These are phyloP conservation scores for Lacerta agilis DNA, from an alignment of 2,797 vertebrate species.

Conservation along the genomic window DNA sequence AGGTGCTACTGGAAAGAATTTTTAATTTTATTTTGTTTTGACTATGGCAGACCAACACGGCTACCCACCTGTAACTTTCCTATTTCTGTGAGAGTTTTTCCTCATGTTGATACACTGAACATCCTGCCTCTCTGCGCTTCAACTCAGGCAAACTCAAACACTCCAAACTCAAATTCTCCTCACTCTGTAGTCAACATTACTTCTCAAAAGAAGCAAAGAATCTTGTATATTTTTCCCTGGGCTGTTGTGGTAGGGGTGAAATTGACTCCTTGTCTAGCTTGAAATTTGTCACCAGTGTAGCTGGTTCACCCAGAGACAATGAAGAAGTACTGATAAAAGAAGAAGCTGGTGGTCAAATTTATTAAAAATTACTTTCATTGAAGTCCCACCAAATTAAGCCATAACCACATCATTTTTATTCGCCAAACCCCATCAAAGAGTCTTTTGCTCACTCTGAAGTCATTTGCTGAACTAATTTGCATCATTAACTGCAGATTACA, in stretches of 20 bases:
- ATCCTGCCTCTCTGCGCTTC: background rate
- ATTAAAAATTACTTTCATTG: background rate
- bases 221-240: background rate
- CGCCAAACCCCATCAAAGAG: slow-evolving; percentile 16
- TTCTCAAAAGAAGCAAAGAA: background rate
- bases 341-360: background rate
- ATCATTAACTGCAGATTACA: slow-evolving; percentile 33
- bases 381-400: slow-evolving; percentile 19
- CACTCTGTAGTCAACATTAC: background rate
- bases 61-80: no score
- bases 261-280: background rate
- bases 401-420: background rate
- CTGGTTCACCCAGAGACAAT: background rate
- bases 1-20: no score
- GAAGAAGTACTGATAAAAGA: background rate
- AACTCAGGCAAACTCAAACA: background rate
- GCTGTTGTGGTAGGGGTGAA: background rate
- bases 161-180: background rate
- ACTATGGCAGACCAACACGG: no score
- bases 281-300: background rate
- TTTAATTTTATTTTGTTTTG: no score
- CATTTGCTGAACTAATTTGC: slow-evolving; percentile 46
- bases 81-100: background rate
- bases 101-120: background rate
- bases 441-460: background rate